Evolutionary conservation across 2,888 invertebrate genomes (phyloP).

Genomic region (Eupithecia subumbrata): DNA sequence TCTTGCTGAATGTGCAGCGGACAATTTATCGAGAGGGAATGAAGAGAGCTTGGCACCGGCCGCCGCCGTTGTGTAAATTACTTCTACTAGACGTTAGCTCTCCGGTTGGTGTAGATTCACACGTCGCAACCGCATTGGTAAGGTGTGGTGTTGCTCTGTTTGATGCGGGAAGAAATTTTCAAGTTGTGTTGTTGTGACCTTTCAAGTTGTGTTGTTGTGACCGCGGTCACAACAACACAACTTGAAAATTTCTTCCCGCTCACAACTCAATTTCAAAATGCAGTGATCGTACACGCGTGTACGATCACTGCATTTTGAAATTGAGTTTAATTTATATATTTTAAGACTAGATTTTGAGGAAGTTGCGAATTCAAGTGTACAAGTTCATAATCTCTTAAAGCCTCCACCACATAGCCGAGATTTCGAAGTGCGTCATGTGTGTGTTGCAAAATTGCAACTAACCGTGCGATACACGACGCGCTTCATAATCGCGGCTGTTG

Average conservation of each 20-base stretch:
- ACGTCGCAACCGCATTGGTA: not conserved
- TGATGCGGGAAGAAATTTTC: not conserved
- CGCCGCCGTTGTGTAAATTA: constrained; percentile 27
- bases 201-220: too few relatives aligned
- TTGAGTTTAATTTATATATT: not conserved
- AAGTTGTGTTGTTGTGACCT: not conserved
- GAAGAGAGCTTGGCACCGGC: constrained; percentile 30
- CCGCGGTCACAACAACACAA: too few relatives aligned
- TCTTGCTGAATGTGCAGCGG: constrained; percentile 18
- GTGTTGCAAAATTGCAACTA: too few relatives aligned
- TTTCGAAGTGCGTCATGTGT: too few relatives aligned
- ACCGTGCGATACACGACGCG: too few relatives aligned
- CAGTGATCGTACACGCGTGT: too few relatives aligned
- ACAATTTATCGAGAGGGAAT: constrained; percentile 23
- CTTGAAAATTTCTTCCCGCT: too few relatives aligned
- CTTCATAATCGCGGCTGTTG: too few relatives aligned
- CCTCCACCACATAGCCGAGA: too few relatives aligned
- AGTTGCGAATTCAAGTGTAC: not conserved
- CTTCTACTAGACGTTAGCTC: not conserved
- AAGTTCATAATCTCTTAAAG: too few relatives aligned
- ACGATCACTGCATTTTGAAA: not conserved
- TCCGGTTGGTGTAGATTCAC: not conserved
- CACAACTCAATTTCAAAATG: too few relatives aligned
- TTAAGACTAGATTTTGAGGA: not conserved
- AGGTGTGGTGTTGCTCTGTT: not conserved